Evolutionary conservation across 2,113 vertebrate genomes (phyloP).

Genomic region (Riparia riparia): DNA sequence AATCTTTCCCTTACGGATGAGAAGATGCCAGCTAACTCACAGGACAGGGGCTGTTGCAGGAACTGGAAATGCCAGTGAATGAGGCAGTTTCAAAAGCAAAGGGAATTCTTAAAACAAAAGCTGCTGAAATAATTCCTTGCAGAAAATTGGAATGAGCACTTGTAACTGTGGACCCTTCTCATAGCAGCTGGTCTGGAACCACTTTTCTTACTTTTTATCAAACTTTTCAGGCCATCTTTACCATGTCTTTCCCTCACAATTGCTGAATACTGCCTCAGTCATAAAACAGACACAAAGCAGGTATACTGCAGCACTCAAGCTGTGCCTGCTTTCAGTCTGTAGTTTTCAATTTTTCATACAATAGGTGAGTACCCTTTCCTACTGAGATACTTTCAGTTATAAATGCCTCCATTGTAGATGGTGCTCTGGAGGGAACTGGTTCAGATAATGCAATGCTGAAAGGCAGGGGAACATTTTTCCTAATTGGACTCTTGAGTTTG

Average conservation of each 20-base stretch:
- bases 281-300: constrained; percentile 73
- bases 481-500: constrained; percentile 83
- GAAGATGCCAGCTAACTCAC: neutral
- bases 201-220: constrained; percentile 20
- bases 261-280: constrained; percentile 55
- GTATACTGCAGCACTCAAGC: constrained; percentile 69
- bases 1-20: neutral
- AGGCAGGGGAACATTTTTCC: constrained; percentile 73
- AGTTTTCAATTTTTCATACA: constrained; percentile 74
- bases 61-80: constrained; percentile 8
- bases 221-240: constrained; percentile 31
- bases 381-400: constrained; percentile 70
- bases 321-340: constrained; percentile 72
- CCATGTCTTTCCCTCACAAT: constrained; percentile 13
- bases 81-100: neutral
- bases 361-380: constrained; percentile 67
- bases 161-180: constrained; percentile 1
- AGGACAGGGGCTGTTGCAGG: neutral
- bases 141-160: constrained; percentile 24
- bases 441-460: constrained; percentile 71
- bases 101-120: constrained; percentile 45
- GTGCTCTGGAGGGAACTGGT: constrained; percentile 67
- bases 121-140: neutral
- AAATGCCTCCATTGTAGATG: constrained; percentile 77
- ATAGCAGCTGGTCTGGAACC: constrained; percentile 17